A percentile compares a stretch with the other conserved stretches of the same genome.
Evolutionary conservation across 2,797 vertebrate genomes (phyloP).

Genomic region (Fistularia commersonii): DNA sequence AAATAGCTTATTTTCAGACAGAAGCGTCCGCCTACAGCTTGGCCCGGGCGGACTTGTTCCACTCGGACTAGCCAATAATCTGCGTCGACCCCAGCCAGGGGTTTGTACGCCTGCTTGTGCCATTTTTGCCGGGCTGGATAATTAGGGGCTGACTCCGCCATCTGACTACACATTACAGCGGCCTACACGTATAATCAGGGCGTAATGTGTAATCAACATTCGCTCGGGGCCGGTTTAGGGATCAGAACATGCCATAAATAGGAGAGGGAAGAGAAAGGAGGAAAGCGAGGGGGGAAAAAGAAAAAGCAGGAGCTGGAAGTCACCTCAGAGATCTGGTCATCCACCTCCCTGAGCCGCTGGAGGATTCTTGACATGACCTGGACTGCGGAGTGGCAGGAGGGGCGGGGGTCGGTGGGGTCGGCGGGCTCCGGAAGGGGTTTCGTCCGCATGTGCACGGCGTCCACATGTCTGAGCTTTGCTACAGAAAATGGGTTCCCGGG

Average conservation of each 20-base stretch:
- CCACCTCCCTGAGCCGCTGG: slow-evolving; percentile 90
- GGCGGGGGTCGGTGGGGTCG: slow-evolving; percentile 51
- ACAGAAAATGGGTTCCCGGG: slow-evolving; percentile 61
- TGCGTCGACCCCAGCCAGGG: slow-evolving; percentile 34
- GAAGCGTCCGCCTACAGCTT: slow-evolving; percentile 10
- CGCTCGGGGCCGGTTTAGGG: slow-evolving; percentile 21
- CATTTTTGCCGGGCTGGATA: slow-evolving; percentile 45
- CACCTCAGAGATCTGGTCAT: slow-evolving; percentile 94
- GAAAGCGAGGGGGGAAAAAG: slow-evolving; percentile 1
- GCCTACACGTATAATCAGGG: slow-evolving; percentile 46
- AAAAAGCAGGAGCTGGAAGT: slow-evolving; percentile 55
- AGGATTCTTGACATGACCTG: slow-evolving; percentile 87
- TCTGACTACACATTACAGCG: slow-evolving; percentile 49
- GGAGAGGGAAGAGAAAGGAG: not conserved
- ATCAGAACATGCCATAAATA: slow-evolving; percentile 21
- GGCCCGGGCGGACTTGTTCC: slow-evolving; percentile 8
- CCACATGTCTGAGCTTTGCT: slow-evolving; percentile 78
- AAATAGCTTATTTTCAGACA: slow-evolving; percentile 20
- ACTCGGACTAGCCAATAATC: slow-evolving; percentile 30
- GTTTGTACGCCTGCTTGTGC: slow-evolving; percentile 33
- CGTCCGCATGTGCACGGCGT: slow-evolving; percentile 64
- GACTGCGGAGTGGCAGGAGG: slow-evolving; percentile 78
- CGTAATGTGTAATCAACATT: slow-evolving; percentile 43
- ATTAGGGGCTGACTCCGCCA: slow-evolving; percentile 49
- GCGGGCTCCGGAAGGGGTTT: slow-evolving; percentile 52